Percentiles rank a stretch among this genome's conserved stretches.
Conservation (phyloP, 1,140 invertebrate species). For the Brachionus sp. region DNA sequence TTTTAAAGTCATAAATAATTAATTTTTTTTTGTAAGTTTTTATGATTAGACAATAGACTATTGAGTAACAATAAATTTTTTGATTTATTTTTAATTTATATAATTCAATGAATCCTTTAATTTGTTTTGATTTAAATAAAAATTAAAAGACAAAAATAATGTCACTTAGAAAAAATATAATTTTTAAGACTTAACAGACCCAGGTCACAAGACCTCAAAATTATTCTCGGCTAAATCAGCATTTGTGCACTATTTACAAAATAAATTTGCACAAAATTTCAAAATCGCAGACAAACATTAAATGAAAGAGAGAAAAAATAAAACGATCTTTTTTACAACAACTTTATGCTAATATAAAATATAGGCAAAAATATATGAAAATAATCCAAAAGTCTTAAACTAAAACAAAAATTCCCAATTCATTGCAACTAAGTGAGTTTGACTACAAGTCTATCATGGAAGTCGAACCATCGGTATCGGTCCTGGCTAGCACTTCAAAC, state of each 20-base stretch:
- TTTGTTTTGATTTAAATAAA: no score
- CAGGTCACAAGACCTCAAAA: not conserved
- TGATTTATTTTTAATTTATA: no score
- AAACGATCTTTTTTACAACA: constrained; percentile 35
- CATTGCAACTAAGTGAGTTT: not conserved
- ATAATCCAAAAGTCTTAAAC: not conserved
- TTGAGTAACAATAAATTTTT: no score
- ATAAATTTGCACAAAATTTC: not conserved
- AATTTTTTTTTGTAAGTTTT: no score
- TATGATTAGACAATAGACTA: no score
- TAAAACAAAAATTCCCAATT: not conserved
- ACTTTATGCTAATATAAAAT: constrained; percentile 39
- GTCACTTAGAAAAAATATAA: not conserved
- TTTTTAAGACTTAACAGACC: not conserved
- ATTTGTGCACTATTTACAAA: not conserved
- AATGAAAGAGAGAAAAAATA: not conserved
- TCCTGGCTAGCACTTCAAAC: not conserved
- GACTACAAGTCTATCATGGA: not conserved
- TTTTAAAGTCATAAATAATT: no score
- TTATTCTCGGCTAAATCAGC: not conserved
- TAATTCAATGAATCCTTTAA: not conserved
- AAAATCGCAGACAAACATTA: not conserved
- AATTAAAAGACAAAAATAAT: not conserved
- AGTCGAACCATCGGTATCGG: constrained; percentile 34
- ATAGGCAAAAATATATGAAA: constrained; percentile 3